Conservation (phyloP, 1,140 invertebrate species). For the Philotrypesis tridentata region DNA sequence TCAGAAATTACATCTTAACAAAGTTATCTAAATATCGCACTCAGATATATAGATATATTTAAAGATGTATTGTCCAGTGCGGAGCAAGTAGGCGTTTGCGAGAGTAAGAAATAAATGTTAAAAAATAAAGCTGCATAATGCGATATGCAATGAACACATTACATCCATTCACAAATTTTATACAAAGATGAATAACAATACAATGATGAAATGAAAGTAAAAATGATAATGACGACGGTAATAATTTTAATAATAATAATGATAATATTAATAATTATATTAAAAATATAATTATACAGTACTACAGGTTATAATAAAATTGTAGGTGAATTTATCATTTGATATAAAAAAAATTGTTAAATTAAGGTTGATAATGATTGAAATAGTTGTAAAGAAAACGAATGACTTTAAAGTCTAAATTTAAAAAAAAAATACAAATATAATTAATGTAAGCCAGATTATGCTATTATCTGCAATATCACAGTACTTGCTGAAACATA, state of each 20-base stretch:
- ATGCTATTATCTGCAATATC: constrained; percentile 72
- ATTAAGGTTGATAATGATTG: constrained; percentile 61
- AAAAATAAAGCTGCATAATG: constrained; percentile 56
- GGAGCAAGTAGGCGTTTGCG: constrained; percentile 33
- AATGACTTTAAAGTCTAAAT: constrained; percentile 42
- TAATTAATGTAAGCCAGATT: constrained; percentile 67
- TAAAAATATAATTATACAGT: constrained; percentile 41
- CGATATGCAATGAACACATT: constrained; percentile 65
- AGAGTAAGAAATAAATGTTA: constrained; percentile 37
- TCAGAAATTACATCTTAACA: constrained; percentile 39
- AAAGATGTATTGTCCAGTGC: constrained; percentile 30
- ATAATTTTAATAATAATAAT: constrained; percentile 35
- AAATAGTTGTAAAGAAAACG: constrained; percentile 35
- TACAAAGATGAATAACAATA: constrained; percentile 54
- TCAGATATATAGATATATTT: constrained; percentile 25
- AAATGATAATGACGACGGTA: constrained; percentile 41
- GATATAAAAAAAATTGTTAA: constrained; percentile 67
- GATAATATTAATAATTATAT: constrained; percentile 43
- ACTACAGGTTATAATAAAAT: constrained; percentile 53
- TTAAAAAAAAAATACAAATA: constrained; percentile 44
- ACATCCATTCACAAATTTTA: constrained; percentile 63
- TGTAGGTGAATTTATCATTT: constrained; percentile 57
- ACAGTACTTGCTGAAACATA: constrained; percentile 73
- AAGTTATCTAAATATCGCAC: constrained; percentile 42
- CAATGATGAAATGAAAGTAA: constrained; percentile 47